Evolutionary conservation across 2,797 vertebrate genomes (phyloP).

Genomic region (Nyctalus aviator): DNA sequence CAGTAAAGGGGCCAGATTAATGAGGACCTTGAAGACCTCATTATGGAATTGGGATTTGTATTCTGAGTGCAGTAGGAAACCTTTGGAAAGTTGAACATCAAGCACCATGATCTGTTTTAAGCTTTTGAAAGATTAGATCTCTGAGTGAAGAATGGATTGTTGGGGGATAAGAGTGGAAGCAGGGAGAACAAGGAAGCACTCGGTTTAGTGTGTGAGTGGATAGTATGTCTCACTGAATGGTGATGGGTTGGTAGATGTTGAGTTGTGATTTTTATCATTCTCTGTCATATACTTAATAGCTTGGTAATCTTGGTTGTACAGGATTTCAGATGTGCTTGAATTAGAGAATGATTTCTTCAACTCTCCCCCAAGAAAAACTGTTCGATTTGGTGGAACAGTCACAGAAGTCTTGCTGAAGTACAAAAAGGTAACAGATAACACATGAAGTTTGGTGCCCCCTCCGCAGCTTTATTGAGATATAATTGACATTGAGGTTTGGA

Average conservation of each 20-base stretch:
- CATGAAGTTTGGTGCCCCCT: neutral
- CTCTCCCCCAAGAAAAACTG: constrained; percentile 93
- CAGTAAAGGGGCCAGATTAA: neutral
- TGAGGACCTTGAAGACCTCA: neutral
- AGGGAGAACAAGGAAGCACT: neutral
- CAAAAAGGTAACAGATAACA: constrained; percentile 86
- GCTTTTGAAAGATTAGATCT: neutral
- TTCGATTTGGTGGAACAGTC: constrained; percentile 94
- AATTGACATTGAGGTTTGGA: neutral
- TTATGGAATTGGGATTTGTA: neutral
- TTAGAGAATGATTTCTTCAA: constrained; percentile 90
- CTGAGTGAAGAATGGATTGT: neutral
- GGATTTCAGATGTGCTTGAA: constrained; percentile 75
- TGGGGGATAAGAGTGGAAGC: neutral
- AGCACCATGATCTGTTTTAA: neutral
- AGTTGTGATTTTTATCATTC: neutral
- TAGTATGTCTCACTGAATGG: neutral
- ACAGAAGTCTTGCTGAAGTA: constrained; percentile 91
- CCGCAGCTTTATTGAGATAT: neutral
- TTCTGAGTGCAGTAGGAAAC: neutral
- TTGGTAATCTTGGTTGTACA: constrained; percentile 66
- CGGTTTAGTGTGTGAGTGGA: too few relatives aligned
- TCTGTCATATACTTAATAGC: constrained; percentile 1
- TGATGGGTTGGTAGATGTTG: neutral
- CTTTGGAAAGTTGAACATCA: neutral